Evolutionary conservation across 2,888 invertebrate species (phyloP).

Genomic region (Latheticus oryzae): DNA sequence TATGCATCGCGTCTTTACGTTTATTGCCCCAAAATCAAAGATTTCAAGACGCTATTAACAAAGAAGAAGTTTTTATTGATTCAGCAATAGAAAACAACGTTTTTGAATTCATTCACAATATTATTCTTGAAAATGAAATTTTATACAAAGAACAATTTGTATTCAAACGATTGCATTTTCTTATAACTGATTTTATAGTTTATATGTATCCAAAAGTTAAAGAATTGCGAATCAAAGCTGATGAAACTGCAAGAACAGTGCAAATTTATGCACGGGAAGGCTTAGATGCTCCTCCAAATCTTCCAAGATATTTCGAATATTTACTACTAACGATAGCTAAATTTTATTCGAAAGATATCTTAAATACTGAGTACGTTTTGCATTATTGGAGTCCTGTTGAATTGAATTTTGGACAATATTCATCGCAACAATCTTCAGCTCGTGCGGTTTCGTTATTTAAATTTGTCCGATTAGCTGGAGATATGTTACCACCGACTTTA

Average conservation of each 20-base stretch:
- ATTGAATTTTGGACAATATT: conserved; percentile 61
- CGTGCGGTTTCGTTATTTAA: conserved; percentile 87
- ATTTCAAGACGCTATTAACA: conserved; percentile 72
- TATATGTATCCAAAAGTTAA: conserved; percentile 92
- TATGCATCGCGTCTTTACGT: conserved; percentile 74
- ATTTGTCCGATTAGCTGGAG: conserved; percentile 90
- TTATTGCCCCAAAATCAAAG: conserved; percentile 70
- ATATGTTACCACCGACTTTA: conserved; percentile 83
- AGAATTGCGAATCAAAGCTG: conserved; percentile 84
- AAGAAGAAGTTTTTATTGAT: conserved; percentile 85
- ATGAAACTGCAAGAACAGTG: conserved; percentile 87
- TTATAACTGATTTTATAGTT: conserved; percentile 92
- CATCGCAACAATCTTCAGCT: conserved; percentile 66
- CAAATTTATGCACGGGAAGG: conserved; percentile 74
- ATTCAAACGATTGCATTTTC: conserved; percentile 82
- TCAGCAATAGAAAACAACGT: conserved; percentile 82
- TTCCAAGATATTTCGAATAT: conserved; percentile 85
- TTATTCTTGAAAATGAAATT: conserved; percentile 76
- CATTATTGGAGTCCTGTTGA: conserved; percentile 86
- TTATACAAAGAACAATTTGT: conserved; percentile 85
- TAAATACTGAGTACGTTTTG: conserved; percentile 75
- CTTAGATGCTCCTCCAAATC: conserved; percentile 78
- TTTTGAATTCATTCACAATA: conserved; percentile 82
- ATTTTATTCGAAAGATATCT: conserved; percentile 81
- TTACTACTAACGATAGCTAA: conserved; percentile 82